Percentiles rank a stretch among this genome's conserved stretches.
Evolutionary conservation across 2,797 vertebrate genomes (phyloP).

Genomic region (Steatocranus sp.): DNA sequence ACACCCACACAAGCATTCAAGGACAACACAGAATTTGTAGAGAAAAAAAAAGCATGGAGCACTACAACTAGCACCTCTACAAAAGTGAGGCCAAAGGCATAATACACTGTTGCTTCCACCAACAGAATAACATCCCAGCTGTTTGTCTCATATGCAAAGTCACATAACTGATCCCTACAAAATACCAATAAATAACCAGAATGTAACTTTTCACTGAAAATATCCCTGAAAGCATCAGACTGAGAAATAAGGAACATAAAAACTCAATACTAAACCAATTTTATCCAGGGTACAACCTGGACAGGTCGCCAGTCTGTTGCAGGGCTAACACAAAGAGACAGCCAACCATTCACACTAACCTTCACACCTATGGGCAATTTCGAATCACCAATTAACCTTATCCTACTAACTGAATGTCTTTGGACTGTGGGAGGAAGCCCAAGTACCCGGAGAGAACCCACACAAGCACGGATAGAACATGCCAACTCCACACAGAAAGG

Average conservation of each 20-base stretch:
- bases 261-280: background rate
- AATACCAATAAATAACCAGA: background rate
- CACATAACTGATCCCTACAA: background rate
- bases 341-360: background rate
- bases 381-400: background rate
- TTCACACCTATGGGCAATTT: background rate
- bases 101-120: slow-evolving; percentile 6
- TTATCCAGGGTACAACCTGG: background rate
- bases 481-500: background rate
- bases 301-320: background rate
- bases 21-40: background rate
- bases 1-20: background rate
- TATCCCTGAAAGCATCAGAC: background rate
- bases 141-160: background rate
- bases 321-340: background rate
- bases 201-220: background rate
- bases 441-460: background rate
- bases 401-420: background rate
- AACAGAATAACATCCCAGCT: slow-evolving; percentile 10
- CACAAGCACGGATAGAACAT: background rate
- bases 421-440: background rate
- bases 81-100: background rate
- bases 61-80: background rate
- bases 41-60: background rate
- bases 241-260: background rate